Base-by-base conservation (phyloP, 53 echinoderm and acorn worm species). In the Luidia sarsii region DNA sequence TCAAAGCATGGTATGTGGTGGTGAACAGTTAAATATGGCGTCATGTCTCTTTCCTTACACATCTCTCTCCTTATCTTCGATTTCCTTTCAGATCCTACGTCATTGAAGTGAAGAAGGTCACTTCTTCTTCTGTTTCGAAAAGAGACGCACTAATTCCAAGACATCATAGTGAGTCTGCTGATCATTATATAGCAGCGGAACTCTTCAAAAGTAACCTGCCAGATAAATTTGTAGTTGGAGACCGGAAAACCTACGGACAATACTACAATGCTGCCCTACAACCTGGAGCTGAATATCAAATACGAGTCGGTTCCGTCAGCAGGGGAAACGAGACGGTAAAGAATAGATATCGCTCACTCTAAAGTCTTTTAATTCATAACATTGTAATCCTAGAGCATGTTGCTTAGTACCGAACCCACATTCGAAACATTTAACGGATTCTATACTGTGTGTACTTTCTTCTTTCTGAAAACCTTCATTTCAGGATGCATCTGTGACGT, bases 171-270 rank as follows among this genome's bases (percentile, higher is more conserved):
- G 48, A 48, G 19, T 80, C 88, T 0, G 60, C 48, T 2, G 55
- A 80, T 19, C 29, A 90, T 37, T 92, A 90, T 64, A 82, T 90
- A 11, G 89, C 93, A 19, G 93, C 93, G 4, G 93, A 92, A 79
- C 71, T 90, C 36, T 59, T 70, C 1, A 62, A 81, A 41, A 34
- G 72, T 10, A 50, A 85, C 32, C 24, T 92, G 8, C 83, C 86
- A 0, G 79, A 83, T 11, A 41, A 33, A 2, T 92, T 92, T 68
- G 82, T 72, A 2, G 87, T 92, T 18, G 93, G 93, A 16, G 93
- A 92, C 39, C 64, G 48, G 41, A 33, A 20, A 50, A 77, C 45
- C 18, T 86, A 86, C 39, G 90, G 87, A 29, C 56, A 65, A 14
- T 92, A 90, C 71, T 79, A 80, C 80, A 92, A 92, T 48, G 93